These are phyloP conservation scores for Digitonthophagus gazella DNA, from an alignment of 2,888 invertebrate species.

Conservation along the genomic window DNA sequence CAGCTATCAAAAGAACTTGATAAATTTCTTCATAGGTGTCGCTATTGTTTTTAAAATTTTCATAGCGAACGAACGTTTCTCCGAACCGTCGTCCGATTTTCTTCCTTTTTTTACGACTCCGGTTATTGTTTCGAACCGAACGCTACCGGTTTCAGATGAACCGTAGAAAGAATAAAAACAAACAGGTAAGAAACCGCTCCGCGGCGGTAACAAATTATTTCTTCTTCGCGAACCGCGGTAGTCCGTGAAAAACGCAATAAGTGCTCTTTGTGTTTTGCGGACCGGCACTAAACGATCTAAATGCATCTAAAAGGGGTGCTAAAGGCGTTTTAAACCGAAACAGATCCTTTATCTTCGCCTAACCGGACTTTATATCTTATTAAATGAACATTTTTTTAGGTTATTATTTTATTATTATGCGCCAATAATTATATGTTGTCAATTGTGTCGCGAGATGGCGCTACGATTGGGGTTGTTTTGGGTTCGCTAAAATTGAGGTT, in stretches of 20 bases:
- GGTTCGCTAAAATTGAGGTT: no score
- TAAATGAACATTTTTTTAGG: no score
- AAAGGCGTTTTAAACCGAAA: not conserved
- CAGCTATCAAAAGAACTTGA: no score
- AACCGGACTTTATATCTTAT: no score
- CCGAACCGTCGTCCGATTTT: not conserved
- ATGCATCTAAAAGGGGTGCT: no score
- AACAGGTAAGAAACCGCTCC: not conserved
- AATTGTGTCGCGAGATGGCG: no score
- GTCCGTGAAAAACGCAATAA: slow-evolving; percentile 14
- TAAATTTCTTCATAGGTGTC: no score
- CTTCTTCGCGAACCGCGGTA: slow-evolving; percentile 4
- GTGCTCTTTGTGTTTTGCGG: slow-evolving; percentile 11
- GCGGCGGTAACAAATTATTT: slow-evolving; percentile 14
- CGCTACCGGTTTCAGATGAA: not conserved
- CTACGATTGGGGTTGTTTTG: no score
- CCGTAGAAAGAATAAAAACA: not conserved
- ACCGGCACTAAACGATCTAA: not conserved
- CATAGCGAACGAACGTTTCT: no score
- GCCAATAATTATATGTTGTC: no score
- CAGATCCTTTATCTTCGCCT: not conserved
- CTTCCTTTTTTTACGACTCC: not conserved
- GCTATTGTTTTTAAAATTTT: no score
- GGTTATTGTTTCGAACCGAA: not conserved
- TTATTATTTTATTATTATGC: no score